Evolutionary conservation across 2,797 vertebrate species (phyloP), one percentile per base, ranked within the genome.

Genomic region (Oreortyx pictus): DNA sequence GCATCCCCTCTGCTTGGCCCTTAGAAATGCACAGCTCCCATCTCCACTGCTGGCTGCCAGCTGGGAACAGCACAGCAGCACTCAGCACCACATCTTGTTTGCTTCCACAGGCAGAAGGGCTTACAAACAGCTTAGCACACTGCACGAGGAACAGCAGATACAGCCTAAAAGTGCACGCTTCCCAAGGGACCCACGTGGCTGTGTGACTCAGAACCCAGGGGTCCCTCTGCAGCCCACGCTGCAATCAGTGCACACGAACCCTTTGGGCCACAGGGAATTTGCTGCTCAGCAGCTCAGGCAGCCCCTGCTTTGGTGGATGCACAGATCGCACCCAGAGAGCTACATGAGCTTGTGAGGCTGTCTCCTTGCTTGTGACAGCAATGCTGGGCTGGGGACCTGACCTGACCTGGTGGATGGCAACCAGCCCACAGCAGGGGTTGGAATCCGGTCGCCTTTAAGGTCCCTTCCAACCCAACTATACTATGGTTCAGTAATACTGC

Each of bases 171-270:
- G 44, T 31, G n/a, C 33, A 85, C 25, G 14, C 8, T 61, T 68
- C 59, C 46, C 60, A 22, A 1, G 6, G 43, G 62, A 62, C 3
- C 35, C n/a, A 50, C 41, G 0, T 27, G 44, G 44, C 41, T 25
- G 56, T 54, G 6, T 5, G 9, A 7, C 68, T 46, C 60, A 49
- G 37, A 64, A 18, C 8, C 52, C 35, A 75, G 39, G 79, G 7
- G 29, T 43, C 57, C 73, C 9, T 44, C 10, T 4, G 1, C 25
- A 3, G 3, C 29, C 35, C 3, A 4, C 27, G 17, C 22, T 49
- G 56, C 20, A 9, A 60, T 52, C 49, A 44, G 71, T 67, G 71
- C 1, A 0, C 33, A 14, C 0, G 0, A 3, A 49, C 5, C 24
- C 41, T 3, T 1, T 72, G 9, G 33, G 37, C 56, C n/a, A 1